These are phyloP conservation scores for Pandemis cinnamomeana DNA, from an alignment of 2,888 invertebrate species.

Conservation along the genomic window DNA sequence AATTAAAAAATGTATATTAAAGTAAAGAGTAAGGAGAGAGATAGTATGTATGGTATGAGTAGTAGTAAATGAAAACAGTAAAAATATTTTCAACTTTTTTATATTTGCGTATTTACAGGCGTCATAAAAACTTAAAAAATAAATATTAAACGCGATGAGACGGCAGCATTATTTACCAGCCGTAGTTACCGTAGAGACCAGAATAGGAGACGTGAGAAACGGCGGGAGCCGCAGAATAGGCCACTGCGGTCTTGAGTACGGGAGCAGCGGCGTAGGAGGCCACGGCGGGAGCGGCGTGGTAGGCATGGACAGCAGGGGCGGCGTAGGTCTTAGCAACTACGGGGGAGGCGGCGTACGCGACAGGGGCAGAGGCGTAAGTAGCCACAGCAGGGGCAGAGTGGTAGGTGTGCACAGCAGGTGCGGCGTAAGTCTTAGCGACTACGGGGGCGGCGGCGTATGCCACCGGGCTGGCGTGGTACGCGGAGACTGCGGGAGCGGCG, in stretches of 20 bases:
- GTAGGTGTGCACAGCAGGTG: constrained; percentile 64
- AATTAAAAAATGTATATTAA: too few relatives aligned
- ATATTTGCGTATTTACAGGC: constrained; percentile 42
- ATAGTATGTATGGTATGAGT: too few relatives aligned
- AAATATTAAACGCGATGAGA: constrained; percentile 45
- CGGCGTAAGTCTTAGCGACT: constrained; percentile 53
- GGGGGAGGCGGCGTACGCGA: constrained; percentile 59
- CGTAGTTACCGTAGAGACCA: constrained; percentile 81
- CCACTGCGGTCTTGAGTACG: constrained; percentile 61
- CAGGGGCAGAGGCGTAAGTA: constrained; percentile 51
- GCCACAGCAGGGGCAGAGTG: constrained; percentile 48
- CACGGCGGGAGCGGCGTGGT: constrained; percentile 69
- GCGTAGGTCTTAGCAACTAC: constrained; percentile 71
- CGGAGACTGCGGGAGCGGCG: constrained; percentile 66
- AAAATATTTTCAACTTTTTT: constrained; percentile 32
- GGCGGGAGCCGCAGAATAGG: constrained; percentile 84
- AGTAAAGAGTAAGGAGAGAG: too few relatives aligned
- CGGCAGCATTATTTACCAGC: constrained; percentile 60
- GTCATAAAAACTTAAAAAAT: constrained; percentile 37
- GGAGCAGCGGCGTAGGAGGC: constrained; percentile 62
- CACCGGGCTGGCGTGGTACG: constrained; percentile 49
- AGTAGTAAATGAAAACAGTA: neutral
- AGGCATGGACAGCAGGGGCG: constrained; percentile 48
- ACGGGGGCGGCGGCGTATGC: constrained; percentile 47
- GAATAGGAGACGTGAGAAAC: constrained; percentile 87